These are phyloP conservation scores for Ophion ellenae DNA, from an alignment of 2,888 invertebrate genomes.

Conservation along the genomic window DNA sequence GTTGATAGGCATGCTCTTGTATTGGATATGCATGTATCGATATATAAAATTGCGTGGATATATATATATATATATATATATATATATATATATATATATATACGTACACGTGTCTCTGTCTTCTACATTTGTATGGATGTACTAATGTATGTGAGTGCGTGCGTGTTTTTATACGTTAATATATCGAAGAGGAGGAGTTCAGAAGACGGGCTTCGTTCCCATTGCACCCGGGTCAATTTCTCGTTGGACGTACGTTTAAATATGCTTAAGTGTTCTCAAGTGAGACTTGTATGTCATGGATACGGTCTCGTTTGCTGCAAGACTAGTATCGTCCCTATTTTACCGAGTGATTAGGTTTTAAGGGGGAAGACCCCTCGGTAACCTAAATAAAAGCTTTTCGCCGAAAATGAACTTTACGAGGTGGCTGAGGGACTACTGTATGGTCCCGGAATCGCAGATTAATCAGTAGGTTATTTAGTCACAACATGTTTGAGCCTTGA, in stretches of 20 bases:
- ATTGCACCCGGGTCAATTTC: conserved; percentile 67
- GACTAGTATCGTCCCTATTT: not conserved
- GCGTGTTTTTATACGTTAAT: not conserved
- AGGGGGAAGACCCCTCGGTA: no score
- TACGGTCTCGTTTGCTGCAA: conserved; percentile 37
- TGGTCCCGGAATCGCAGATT: no score
- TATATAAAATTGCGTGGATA: not conserved
- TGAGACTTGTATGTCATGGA: conserved; percentile 66
- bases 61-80: not conserved
- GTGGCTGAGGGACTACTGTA: no score
- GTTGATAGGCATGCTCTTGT: conserved; percentile 11
- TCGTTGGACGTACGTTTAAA: conserved; percentile 67
- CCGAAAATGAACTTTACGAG: no score
- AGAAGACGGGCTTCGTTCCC: conserved; percentile 54
- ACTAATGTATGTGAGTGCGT: not conserved
- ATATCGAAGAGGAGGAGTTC: conserved; percentile 11
- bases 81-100: not conserved
- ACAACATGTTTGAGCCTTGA: no score
- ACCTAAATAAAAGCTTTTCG: no score
- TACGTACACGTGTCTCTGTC: not conserved
- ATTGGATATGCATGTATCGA: not conserved
- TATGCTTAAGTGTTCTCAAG: conserved; percentile 66
- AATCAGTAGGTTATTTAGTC: no score
- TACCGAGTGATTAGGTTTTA: not conserved
- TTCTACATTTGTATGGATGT: not conserved